These are phyloP conservation scores for Sicus ferrugineus DNA, from an alignment of 2,888 invertebrate genomes.

Conservation along the genomic window DNA sequence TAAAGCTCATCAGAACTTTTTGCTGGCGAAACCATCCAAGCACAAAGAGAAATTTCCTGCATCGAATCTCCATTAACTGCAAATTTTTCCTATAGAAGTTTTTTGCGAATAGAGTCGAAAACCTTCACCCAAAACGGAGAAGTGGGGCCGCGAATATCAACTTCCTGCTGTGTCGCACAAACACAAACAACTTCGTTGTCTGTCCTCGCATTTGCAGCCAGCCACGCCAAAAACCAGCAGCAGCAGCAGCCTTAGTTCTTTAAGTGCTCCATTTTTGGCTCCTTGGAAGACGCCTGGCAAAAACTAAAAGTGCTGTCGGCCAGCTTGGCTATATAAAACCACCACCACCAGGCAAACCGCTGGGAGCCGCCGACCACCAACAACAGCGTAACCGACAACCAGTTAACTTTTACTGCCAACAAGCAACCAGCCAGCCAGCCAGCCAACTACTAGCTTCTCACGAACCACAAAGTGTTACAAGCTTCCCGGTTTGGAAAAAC, in stretches of 20 bases:
- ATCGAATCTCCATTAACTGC: constrained; percentile 3
- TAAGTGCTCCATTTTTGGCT: background rate
- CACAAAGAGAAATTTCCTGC: background rate
- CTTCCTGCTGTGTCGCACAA: constrained; percentile 1
- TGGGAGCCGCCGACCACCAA: background rate
- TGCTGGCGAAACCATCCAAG: no score
- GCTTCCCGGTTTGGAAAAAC: background rate
- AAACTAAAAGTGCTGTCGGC: constrained; percentile 26
- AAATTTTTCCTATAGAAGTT: background rate
- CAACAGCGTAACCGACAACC: background rate
- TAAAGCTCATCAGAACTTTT: no score
- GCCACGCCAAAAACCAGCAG: background rate
- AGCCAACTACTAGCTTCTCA: background rate
- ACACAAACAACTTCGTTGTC: background rate
- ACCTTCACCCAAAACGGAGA: background rate
- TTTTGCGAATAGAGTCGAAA: background rate
- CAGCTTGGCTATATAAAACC: background rate
- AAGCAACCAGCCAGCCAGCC: background rate
- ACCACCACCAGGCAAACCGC: background rate
- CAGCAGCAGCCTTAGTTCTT: constrained; percentile 4
- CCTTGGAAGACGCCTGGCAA: constrained; percentile 13
- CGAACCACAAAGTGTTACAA: constrained; percentile 22
- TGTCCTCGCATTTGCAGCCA: background rate
- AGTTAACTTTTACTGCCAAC: background rate
- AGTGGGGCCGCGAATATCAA: background rate